Evolutionary conservation across 2,888 invertebrate species (phyloP).

Genomic region (Oscheius sp.): DNA sequence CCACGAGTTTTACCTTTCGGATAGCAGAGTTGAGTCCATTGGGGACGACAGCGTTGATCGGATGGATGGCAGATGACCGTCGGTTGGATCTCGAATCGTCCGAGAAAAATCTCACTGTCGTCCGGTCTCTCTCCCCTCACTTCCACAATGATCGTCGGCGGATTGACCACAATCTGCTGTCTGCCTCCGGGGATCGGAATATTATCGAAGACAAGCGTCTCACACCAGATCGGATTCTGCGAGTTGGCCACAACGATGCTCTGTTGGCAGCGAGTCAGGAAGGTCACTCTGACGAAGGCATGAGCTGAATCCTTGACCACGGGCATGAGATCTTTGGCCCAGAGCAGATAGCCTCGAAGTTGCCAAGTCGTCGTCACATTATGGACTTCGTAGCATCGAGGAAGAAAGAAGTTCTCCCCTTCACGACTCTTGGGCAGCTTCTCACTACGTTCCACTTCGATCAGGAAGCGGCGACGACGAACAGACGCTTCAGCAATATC

Average conservation of each 20-base stretch:
- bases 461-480: conserved; percentile 49
- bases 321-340: conserved; percentile 63
- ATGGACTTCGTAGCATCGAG: conserved; percentile 65
- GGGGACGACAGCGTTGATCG: conserved; percentile 50
- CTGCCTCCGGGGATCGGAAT: conserved; percentile 61
- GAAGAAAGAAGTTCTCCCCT: conserved; percentile 38
- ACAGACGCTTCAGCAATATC: conserved; percentile 17
- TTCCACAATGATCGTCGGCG: conserved; percentile 66
- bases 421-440: conserved; percentile 20
- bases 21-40: conserved; percentile 63
- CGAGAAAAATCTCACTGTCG: conserved; percentile 60
- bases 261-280: conserved; percentile 58
- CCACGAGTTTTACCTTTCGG: conserved; percentile 56
- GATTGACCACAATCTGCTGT: conserved; percentile 52
- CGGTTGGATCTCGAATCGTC: conserved; percentile 59
- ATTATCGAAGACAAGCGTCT: conserved; percentile 67
- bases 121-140: conserved; percentile 61
- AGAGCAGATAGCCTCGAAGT: conserved; percentile 58
- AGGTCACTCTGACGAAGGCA: conserved; percentile 66
- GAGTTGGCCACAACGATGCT: conserved; percentile 62
- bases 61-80: conserved; percentile 51
- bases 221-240: conserved; percentile 70
- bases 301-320: conserved; percentile 53
- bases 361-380: conserved; percentile 52
- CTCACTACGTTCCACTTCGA: conserved; percentile 50